Evolutionary conservation across 2,797 vertebrate genomes (phyloP), one percentile per base, ranked within the genome.

Genomic region (Tapera naevia): DNA sequence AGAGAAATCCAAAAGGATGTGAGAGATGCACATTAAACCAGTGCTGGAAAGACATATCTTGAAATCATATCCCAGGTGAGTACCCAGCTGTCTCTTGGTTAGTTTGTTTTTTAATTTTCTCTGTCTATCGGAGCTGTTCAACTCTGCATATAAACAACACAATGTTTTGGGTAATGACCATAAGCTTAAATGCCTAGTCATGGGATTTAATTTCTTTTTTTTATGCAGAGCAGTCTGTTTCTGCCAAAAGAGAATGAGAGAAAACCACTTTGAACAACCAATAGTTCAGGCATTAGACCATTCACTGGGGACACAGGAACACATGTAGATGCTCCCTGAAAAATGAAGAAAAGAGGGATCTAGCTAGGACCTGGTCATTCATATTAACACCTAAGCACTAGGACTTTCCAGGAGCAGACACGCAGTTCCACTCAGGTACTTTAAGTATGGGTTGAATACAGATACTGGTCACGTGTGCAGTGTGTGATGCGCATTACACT

Each of bases 221-320:
- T 74, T 58, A 10, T 10, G 41, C 56, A 62, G 58, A 76, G 35
- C 51, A 43, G 62, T 62, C 51, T 46, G 19, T 32, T n/a, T 82
- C 71, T 86, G 58, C 51, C 82, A 86, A 35, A 50, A 78, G n/a
- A 74, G 57, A 91, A 80, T 57, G 69, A 76, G 25, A 91, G 80
- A 91, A 94, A 89, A 51, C 21, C 67, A 27, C 43, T 93, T 66
- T 83, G 72, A 93, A 83, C 62, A 90, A 33, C 17, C 28, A 32
- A 14, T 3, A 88, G 17, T 35, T 37, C 43, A 62, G 32, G 25
- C 53, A 56, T 27, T 48, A 61, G 5, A 80, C 43, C 37, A 50
- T 65, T 48, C 9, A 0, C 41, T 7, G 0, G 12, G 24, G 43
- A 30, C 32, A 24, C 1, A 5, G 32, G 79, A 79, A 60, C 0